Percentiles rank a stretch among this genome's conserved stretches.
phyloP scores from a whole-genome alignment of 1,140 invertebrate genomes.

The Maniola jurtina region DNA sequence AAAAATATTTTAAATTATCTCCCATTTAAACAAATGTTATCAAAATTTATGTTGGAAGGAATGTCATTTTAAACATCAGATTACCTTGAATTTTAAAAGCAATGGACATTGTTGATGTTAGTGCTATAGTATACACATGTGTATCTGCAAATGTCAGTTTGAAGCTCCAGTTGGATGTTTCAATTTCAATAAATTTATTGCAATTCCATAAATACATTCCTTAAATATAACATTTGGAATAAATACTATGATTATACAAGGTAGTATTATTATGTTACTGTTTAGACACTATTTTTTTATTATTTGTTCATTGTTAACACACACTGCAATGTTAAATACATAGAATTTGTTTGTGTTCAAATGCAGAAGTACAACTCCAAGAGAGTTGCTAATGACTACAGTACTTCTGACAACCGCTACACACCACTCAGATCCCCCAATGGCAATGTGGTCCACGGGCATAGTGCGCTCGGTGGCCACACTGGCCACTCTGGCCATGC shows the following conservation, averaged over 20 bases:
- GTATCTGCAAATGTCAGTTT: neutral
- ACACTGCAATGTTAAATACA: too few relatives aligned
- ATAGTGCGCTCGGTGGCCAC: constrained; percentile 73
- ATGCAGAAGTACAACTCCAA: constrained; percentile 72
- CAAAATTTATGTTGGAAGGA: neutral
- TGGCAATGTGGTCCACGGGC: constrained; percentile 60
- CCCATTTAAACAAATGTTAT: neutral
- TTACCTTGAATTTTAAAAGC: neutral
- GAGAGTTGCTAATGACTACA: constrained; percentile 79
- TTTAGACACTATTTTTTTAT: neutral
- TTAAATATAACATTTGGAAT: too few relatives aligned
- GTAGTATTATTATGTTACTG: neutral
- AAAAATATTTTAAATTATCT: neutral
- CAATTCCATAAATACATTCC: too few relatives aligned
- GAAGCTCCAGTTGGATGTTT: neutral
- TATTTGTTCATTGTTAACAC: neutral
- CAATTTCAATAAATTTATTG: too few relatives aligned
- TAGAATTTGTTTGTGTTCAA: neutral
- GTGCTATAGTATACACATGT: too few relatives aligned
- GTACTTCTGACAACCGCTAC: constrained; percentile 67
- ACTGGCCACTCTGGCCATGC: constrained; percentile 83
- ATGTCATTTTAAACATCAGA: neutral
- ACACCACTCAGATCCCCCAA: constrained; percentile 69
- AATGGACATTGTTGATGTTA: too few relatives aligned
- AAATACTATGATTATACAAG: too few relatives aligned